Percentiles rank a stretch among this genome's conserved stretches.
Evolutionary conservation across 2,797 vertebrate species (phyloP).

Genomic region (Chromis chromis): DNA sequence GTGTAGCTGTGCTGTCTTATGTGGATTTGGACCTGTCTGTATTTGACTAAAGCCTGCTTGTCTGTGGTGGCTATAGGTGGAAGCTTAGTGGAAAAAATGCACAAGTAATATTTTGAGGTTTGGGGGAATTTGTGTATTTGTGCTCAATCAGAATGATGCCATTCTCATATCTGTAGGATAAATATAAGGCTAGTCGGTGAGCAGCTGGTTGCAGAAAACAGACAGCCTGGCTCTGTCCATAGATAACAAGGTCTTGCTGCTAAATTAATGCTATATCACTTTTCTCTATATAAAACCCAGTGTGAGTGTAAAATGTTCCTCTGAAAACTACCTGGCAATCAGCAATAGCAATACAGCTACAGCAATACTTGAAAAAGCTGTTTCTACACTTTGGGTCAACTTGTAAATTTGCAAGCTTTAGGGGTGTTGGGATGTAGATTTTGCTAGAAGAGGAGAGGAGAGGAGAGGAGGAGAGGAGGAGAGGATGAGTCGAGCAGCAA

Average conservation of each 20-base stretch:
- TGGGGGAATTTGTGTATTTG: background rate
- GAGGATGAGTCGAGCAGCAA: slow-evolving; percentile 17
- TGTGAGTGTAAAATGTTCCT: background rate
- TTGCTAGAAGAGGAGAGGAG: background rate
- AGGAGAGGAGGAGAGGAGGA: background rate
- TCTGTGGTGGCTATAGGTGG: background rate
- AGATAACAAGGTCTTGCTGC: background rate
- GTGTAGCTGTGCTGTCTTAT: background rate
- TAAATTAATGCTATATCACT: background rate
- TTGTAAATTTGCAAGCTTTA: background rate
- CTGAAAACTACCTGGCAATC: background rate
- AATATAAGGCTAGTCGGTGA: background rate
- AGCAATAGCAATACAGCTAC: slow-evolving; percentile 3
- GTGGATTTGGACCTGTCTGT: background rate
- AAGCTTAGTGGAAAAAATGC: background rate
- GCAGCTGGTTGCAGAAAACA: background rate
- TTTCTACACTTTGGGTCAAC: background rate
- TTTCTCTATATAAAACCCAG: background rate
- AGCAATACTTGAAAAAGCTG: background rate
- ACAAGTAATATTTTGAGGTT: background rate
- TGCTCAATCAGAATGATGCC: background rate
- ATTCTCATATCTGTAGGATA: background rate
- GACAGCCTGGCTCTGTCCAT: background rate
- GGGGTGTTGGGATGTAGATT: background rate
- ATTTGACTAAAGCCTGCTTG: background rate